These are phyloP conservation scores for Hydropsyche tenuis DNA, from an alignment of 1,140 invertebrate species.

Conservation along the genomic window DNA sequence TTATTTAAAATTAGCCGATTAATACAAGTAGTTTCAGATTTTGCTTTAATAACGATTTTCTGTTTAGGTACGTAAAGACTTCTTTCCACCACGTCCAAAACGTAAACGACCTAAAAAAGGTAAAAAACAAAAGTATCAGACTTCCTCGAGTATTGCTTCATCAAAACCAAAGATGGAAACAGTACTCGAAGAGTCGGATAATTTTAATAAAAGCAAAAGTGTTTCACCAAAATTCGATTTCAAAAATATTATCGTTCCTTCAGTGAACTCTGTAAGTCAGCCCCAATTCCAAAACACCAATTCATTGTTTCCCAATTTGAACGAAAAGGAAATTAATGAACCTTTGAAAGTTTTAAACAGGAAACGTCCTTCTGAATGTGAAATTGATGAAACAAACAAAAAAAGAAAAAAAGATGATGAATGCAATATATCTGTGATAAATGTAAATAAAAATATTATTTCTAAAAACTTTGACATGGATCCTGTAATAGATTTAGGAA, in stretches of 20 bases:
- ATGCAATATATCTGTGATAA: constrained; percentile 42
- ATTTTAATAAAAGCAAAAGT: constrained; percentile 11
- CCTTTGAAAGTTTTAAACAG: too few relatives aligned
- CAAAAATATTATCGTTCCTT: constrained; percentile 37
- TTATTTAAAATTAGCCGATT: neutral
- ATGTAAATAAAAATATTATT: constrained; percentile 39
- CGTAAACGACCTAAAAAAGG: constrained; percentile 53
- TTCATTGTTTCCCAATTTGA: too few relatives aligned
- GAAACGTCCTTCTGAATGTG: neutral
- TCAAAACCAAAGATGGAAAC: constrained; percentile 52
- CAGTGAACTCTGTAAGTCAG: too few relatives aligned
- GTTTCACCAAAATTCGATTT: constrained; percentile 35
- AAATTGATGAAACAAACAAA: neutral
- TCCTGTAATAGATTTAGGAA: constrained; percentile 20
- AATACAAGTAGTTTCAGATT: too few relatives aligned
- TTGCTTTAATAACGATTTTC: constrained; percentile 6
- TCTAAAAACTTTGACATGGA: constrained; percentile 34
- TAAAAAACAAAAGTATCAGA: constrained; percentile 31
- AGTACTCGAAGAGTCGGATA: constrained; percentile 27
- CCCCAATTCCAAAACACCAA: too few relatives aligned
- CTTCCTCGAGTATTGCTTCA: constrained; percentile 48
- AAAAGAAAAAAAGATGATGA: constrained; percentile 1
- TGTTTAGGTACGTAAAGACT: constrained; percentile 67
- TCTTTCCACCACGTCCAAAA: constrained; percentile 69
- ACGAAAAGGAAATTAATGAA: too few relatives aligned